Evolutionary conservation across 2,113 vertebrate species (phyloP).

Genomic region (Scalopus aquaticus): DNA sequence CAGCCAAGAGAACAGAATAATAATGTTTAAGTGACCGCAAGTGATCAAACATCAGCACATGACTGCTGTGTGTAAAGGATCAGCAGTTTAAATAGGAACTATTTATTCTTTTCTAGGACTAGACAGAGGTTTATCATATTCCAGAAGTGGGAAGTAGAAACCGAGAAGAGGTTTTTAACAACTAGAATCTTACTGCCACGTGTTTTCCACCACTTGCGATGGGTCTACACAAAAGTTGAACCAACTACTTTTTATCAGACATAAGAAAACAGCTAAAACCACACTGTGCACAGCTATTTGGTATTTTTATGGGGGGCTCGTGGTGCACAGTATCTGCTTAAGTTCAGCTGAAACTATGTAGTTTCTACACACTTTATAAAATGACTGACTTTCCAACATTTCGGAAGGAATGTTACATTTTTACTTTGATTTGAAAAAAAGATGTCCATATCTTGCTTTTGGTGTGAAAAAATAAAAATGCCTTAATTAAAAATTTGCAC

Average conservation of each 20-base stretch:
- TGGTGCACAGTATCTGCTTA: not conserved
- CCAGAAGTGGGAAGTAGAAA: not conserved
- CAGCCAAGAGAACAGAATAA: not conserved
- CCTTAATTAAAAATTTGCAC: not conserved
- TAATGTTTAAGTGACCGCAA: not conserved
- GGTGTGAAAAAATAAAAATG: not conserved
- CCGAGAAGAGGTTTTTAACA: not conserved
- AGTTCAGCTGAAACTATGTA: not conserved
- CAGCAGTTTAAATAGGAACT: not conserved
- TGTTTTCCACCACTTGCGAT: not conserved
- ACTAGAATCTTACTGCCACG: not conserved
- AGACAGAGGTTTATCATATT: not conserved
- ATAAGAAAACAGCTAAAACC: constrained; percentile 15
- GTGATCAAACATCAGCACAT: no score
- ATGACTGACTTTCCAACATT: not conserved
- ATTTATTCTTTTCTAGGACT: not conserved
- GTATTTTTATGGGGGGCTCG: not conserved
- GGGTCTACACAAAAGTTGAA: not conserved
- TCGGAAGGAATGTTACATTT: constrained; percentile 26
- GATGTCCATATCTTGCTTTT: not conserved
- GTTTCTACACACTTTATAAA: not conserved
- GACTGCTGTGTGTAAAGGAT: no score
- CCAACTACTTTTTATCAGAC: not conserved
- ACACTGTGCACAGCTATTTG: not conserved
- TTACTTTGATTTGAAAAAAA: not conserved